A percentile compares a stretch with the other conserved stretches of the same genome.
phyloP scores from a whole-genome alignment of 2,797 vertebrate genomes.

The Rousettus madagascariensis region DNA sequence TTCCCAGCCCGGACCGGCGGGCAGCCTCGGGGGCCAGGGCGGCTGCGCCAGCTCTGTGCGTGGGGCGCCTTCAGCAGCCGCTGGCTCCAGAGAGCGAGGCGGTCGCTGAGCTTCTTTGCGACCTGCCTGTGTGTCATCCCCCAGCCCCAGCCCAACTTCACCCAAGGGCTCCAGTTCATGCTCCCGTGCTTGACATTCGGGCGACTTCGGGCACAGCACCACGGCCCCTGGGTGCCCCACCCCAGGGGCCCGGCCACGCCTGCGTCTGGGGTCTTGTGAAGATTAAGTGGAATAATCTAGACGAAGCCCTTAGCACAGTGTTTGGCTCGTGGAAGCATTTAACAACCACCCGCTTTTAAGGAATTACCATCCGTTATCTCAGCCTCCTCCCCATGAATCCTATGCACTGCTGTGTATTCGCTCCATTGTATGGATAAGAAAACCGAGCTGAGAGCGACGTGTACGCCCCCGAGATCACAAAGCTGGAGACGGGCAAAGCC shows the following conservation, averaged over 20 bases:
- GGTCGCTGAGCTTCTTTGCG: background rate
- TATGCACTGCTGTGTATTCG: accelerated
- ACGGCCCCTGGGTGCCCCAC: background rate
- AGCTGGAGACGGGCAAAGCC: too few species aligned
- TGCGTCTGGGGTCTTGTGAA: background rate
- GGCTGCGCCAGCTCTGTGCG: accelerated
- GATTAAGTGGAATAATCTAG: background rate
- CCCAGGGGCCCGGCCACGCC: accelerated
- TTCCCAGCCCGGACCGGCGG: accelerated
- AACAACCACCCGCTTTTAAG: background rate
- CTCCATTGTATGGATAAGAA: background rate
- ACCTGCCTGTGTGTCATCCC: background rate
- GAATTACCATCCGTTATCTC: background rate
- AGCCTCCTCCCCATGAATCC: background rate
- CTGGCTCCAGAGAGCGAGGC: background rate
- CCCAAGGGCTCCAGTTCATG: background rate
- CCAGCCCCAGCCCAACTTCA: background rate
- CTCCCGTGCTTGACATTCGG: accelerated
- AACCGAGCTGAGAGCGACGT: accelerated
- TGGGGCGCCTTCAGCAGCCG: background rate
- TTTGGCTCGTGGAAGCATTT: background rate
- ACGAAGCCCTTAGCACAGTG: background rate
- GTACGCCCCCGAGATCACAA: background rate
- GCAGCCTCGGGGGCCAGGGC: background rate
- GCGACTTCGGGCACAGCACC: background rate